Conservation (phyloP, 2,797 vertebrate genomes). For the Thunnus albacares region DNA sequence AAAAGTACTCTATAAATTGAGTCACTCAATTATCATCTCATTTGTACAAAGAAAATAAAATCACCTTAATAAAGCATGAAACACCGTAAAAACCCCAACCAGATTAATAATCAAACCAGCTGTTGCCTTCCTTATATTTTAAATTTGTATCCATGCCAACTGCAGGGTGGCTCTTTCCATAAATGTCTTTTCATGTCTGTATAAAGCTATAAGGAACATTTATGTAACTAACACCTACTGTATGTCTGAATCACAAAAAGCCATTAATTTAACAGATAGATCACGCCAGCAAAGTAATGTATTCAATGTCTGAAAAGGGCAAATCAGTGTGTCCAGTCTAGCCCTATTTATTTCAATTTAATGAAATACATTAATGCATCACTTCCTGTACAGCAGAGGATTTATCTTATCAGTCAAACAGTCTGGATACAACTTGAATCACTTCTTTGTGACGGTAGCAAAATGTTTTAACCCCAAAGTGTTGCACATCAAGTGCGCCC, state of each 20-base stretch:
- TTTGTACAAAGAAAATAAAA: background rate
- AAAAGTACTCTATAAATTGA: background rate
- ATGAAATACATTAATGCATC: background rate
- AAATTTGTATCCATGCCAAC: background rate
- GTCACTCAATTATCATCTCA: background rate
- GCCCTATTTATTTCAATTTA: background rate
- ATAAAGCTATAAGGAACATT: background rate
- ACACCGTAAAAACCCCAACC: background rate
- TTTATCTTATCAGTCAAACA: background rate
- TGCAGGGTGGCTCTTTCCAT: background rate
- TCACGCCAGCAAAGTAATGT: background rate
- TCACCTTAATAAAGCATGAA: background rate
- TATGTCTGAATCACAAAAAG: background rate
- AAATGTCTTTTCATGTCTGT: background rate
- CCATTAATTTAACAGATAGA: background rate
- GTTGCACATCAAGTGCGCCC: slow-evolving; percentile 9
- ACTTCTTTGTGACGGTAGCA: background rate
- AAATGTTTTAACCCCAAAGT: background rate
- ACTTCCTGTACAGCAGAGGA: background rate
- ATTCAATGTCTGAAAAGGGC: background rate
- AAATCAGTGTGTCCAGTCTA: background rate
- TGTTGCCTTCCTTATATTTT: background rate
- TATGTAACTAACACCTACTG: background rate
- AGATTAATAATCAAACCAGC: background rate
- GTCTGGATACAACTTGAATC: background rate